phyloP scores from a whole-genome alignment of 1,140 invertebrate genomes.

The Prorops nasuta region DNA sequence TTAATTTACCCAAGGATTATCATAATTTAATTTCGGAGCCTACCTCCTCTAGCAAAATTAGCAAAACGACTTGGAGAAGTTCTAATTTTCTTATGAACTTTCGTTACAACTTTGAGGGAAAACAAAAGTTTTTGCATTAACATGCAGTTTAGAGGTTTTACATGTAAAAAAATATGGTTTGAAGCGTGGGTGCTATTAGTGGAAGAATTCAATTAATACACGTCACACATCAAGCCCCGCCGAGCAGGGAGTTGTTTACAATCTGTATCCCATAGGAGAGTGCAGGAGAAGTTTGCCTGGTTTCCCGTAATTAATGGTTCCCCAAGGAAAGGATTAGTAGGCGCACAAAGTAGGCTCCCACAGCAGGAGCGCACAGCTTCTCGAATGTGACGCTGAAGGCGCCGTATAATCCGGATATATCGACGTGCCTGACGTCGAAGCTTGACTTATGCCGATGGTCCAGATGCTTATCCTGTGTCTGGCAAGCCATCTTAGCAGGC shows the following conservation, averaged over 20 bases:
- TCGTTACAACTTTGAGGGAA: too few relatives aligned
- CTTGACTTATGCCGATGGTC: conserved; percentile 24
- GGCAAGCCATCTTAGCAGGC: conserved; percentile 12
- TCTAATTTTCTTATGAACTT: too few relatives aligned
- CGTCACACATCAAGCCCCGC: background rate
- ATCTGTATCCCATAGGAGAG: too few relatives aligned
- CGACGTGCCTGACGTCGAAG: conserved; percentile 16
- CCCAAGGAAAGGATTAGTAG: conserved; percentile 12
- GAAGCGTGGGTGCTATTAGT: background rate
- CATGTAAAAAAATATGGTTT: background rate
- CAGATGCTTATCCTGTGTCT: conserved; percentile 22
- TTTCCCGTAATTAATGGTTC: conserved; percentile 22
- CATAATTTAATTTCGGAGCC: too few relatives aligned
- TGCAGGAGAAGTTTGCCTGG: too few relatives aligned
- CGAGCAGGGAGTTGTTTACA: background rate
- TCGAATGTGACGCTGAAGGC: background rate
- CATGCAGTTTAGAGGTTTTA: background rate
- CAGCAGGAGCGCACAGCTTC: conserved; percentile 4
- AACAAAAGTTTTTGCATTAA: too few relatives aligned
- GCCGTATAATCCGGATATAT: conserved; percentile 22
- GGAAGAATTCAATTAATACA: background rate
- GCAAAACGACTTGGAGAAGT: too few relatives aligned
- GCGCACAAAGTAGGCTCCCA: conserved; percentile 12
- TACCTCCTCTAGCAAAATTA: too few relatives aligned
- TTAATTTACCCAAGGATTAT: too few relatives aligned